Evolutionary conservation across 2,888 invertebrate species (phyloP), one percentile per base, ranked within the genome.

Genomic region (Leucoma salicis): DNA sequence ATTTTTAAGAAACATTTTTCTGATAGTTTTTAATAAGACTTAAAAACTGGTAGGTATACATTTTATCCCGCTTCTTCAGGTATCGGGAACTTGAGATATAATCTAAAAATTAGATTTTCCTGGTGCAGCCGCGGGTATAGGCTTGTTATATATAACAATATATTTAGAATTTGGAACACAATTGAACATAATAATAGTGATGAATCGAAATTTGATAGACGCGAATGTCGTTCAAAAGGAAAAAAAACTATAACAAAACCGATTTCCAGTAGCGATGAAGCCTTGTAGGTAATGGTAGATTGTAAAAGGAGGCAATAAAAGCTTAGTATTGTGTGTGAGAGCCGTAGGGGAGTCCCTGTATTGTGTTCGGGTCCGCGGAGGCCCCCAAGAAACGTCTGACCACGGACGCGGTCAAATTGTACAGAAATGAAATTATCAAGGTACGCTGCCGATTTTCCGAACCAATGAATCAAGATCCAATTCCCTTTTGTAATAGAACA

Each of bases 371-470:
- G 76, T 71, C 87, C 85, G 72, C 74, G 67, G 84, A 78, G 86
- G 78, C 74, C 80, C 79, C 80, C 78, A 83, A 82, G 85, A 84
- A 82, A 82, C 84, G 86, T 68, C 87, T 82, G 87, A 86, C 87
- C 87, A 84, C 85, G 82, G 81, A 74, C 82, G 82, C 88, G 89
- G 86, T 88, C 89, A 89, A 89, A 89, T 89, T 89, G 89, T 89
- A 88, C 88, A 89, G 89, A 89, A 89, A 89, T 89, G 89, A 88
- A 89, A 89, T 89, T 89, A 89, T 89, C 89, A 89, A 89, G 89
- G 89, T 88, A 88, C 89, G 87, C 78, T 88, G 85, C 86, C 89
- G 89, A 89, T 89, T 89, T 89, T 89, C 89, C 87, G 89, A 85
- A 80, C 89, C 89, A 89, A 89, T 89, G 89, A 89, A 87, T 89